phyloP scores from a whole-genome alignment of 92 coral and sea anemone species.

The Anthopleura xanthogrammica region DNA sequence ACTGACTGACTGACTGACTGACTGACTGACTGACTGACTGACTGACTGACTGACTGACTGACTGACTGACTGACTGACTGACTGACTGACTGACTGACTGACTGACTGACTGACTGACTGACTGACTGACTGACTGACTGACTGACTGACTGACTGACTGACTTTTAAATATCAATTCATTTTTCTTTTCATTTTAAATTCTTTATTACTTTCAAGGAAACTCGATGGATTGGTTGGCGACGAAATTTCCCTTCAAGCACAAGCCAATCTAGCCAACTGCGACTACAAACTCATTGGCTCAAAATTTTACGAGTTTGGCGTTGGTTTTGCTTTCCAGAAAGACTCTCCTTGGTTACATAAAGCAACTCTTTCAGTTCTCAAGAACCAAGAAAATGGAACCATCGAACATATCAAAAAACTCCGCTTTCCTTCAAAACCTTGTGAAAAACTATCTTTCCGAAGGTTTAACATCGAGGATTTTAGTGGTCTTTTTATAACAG shows the following conservation, averaged over 20 bases:
- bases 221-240: conserved; percentile 83
- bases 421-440: conserved; percentile 46
- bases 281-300: conserved; percentile 50
- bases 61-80: too few relatives aligned
- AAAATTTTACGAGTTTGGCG: conserved; percentile 57
- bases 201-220: conserved; percentile 32
- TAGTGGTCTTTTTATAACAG: conserved; percentile 64
- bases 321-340: conserved; percentile 70
- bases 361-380: conserved; percentile 55
- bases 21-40: too few relatives aligned
- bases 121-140: too few relatives aligned
- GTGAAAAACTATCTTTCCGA: conserved; percentile 21
- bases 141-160: too few relatives aligned
- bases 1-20: too few relatives aligned
- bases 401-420: conserved; percentile 34
- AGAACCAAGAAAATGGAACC: conserved; percentile 72
- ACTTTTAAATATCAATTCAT: too few relatives aligned
- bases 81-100: too few relatives aligned
- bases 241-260: conserved; percentile 51
- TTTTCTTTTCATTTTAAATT: not conserved
- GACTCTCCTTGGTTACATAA: conserved; percentile 73
- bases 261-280: conserved; percentile 53
- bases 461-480: conserved; percentile 46
- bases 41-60: too few relatives aligned
- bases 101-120: too few relatives aligned